Base-by-base conservation (phyloP, 2,797 vertebrate genomes). In the Lagodon rhomboides region DNA sequence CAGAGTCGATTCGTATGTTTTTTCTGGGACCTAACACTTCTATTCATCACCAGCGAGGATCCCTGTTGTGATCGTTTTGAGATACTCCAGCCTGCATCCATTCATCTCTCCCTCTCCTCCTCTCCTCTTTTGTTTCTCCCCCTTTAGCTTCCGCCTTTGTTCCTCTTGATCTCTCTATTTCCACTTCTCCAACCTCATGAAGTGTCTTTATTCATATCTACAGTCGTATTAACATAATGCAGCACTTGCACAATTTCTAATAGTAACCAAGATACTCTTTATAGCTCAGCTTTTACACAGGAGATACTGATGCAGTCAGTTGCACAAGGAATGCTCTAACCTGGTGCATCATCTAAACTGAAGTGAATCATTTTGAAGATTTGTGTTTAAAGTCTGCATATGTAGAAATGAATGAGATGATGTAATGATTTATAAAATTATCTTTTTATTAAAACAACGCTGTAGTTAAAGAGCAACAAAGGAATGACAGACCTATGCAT, bases 1-100 rank as follows among this genome's bases (percentile, higher is more conserved):
- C 10, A 11, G 56, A 20, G 5, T 27, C 41, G 77, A 25, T 55
- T 63, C 59, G 50, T 53, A 11, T 58, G 38, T 70, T 65, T 56
- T 27, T 74, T 82, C 56, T 65, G 38, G 4, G 23, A 30, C 46
- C 0, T n/a, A 66, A 41, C 30, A 10, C 30, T 44, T 62, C 5
- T 15, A 12, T 46, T 72, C 0, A 20, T 83, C 54, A 38, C 6
- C 3, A 43, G 50, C 15, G 22, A 63, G 18, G 50, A 79, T 12
- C 27, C 13, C 53, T 61, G 23, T 20, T 63, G 17, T 64, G 20
- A 38, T 23, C 1, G 2, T 53, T 41, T 23, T 66, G 5, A 18
- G 27, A 65, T 34, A 27, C 16, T 15, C 8, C 34, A 34, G 34
- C 9, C 46, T 73, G 3, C 12, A 47, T 68, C 50, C 2, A 13